Conservation (phyloP, 1,140 invertebrate genomes). For the Orius laevigatus region DNA sequence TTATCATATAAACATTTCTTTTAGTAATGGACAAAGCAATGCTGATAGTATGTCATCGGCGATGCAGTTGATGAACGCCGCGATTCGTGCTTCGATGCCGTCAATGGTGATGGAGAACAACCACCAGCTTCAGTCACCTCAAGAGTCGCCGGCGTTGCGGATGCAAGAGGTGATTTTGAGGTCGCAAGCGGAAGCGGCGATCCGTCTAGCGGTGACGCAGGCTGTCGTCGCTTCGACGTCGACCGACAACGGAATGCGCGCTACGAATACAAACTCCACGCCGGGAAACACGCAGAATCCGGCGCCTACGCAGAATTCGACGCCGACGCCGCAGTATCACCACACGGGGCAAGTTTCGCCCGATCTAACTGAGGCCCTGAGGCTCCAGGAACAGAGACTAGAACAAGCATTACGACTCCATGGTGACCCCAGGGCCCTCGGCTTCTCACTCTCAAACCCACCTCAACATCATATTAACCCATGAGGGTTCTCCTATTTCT, state of each 20-base stretch:
- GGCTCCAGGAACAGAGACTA: conserved; percentile 61
- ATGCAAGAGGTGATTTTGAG: conserved; percentile 62
- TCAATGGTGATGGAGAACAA: conserved; percentile 29
- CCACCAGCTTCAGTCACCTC: conserved; percentile 22
- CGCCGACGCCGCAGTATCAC: conserved; percentile 8
- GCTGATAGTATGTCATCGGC: conserved; percentile 20
- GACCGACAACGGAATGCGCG: conserved; percentile 29
- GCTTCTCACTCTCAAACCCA: conserved; percentile 36
- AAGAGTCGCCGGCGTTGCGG: conserved; percentile 39
- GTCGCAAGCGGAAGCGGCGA: conserved; percentile 64
- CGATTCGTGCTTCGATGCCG: conserved; percentile 28
- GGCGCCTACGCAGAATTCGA: not conserved
- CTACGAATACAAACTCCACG: conserved; percentile 30
- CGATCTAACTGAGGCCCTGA: conserved; percentile 48
- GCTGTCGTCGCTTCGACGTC: conserved; percentile 31
- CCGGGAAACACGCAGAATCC: conserved; percentile 9
- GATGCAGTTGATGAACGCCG: conserved; percentile 25
- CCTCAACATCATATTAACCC: conserved; percentile 23
- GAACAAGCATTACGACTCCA: conserved; percentile 66
- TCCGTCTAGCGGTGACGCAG: conserved; percentile 54
- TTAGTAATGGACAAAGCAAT: conserved; percentile 19
- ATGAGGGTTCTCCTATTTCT: conserved; percentile 22
- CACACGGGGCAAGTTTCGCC: conserved; percentile 32
- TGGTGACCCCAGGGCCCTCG: conserved; percentile 42
- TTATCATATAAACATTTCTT: conserved; percentile 7